Percentiles rank a stretch among this genome's conserved stretches.
Evolutionary conservation across 2,113 vertebrate species (phyloP).

Genomic region (Gadus chalcogrammus): DNA sequence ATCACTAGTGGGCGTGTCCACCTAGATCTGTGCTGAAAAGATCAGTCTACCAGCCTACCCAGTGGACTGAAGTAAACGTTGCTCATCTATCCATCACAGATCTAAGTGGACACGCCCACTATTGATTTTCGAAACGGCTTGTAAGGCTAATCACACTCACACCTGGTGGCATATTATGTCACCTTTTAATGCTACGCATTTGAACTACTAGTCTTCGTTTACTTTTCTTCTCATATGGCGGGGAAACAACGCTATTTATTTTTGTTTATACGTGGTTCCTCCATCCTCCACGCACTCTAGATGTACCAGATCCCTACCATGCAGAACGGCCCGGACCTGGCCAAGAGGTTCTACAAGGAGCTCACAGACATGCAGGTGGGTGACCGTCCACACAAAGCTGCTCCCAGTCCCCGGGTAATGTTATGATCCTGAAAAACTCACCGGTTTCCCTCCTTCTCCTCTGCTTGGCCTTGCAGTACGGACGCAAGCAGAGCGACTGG

Average conservation of each 20-base stretch:
- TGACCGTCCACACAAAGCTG: not conserved
- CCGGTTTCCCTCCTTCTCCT: not conserved
- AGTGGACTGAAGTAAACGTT: too few species aligned
- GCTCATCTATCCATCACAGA: too few species aligned
- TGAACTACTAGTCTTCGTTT: too few species aligned
- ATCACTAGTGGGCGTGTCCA: too few species aligned
- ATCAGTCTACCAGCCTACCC: too few species aligned
- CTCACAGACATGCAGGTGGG: slow-evolving; percentile 85
- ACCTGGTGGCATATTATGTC: too few species aligned
- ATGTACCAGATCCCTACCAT: slow-evolving; percentile 82
- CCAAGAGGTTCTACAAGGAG: slow-evolving; percentile 80
- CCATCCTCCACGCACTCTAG: slow-evolving; percentile 50
- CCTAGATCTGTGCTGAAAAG: too few species aligned
- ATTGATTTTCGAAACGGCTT: too few species aligned
- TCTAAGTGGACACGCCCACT: too few species aligned
- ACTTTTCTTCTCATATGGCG: too few species aligned
- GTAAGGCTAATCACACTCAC: too few species aligned
- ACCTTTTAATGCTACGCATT: too few species aligned
- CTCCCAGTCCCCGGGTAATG: not conserved
- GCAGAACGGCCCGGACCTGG: slow-evolving; percentile 82
- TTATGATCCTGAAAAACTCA: not conserved
- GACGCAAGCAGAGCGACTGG: slow-evolving; percentile 77
- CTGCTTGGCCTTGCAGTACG: slow-evolving; percentile 70
- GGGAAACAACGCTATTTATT: not conserved
- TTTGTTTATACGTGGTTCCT: not conserved